Percentiles rank a stretch among this genome's conserved stretches.
Conservation (phyloP, 2,888 invertebrate species). For the Eilema caniola region DNA sequence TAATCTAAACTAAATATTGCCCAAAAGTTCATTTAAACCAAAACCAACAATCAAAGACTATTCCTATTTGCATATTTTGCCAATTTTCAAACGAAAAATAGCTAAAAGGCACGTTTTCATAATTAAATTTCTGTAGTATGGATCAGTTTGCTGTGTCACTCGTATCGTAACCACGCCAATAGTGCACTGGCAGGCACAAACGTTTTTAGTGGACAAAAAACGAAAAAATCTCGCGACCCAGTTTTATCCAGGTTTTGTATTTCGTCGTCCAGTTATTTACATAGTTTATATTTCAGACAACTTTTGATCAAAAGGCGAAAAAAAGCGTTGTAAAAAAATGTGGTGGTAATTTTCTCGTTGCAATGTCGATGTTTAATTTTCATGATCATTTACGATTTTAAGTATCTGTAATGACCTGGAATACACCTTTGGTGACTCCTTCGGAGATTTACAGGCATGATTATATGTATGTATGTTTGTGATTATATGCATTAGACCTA, state of each 20-base stretch:
- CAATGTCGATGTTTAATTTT: neutral
- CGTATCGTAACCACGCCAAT: slow-evolving; percentile 10
- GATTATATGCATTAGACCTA: too few species aligned
- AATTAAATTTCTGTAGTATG: neutral
- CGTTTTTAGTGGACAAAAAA: neutral
- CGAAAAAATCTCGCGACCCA: neutral
- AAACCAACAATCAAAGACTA: neutral
- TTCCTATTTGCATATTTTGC: neutral
- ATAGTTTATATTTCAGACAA: neutral
- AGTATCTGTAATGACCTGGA: too few species aligned
- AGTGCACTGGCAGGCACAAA: neutral
- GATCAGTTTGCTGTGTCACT: slow-evolving; percentile 3
- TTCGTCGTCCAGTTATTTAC: neutral
- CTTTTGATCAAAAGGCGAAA: neutral
- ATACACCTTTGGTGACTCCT: too few species aligned
- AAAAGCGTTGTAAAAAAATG: too few species aligned
- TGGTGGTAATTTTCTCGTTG: too few species aligned
- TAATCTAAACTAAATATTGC: neutral
- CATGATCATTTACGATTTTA: too few species aligned
- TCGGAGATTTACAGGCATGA: too few species aligned
- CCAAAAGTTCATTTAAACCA: neutral
- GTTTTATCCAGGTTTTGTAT: neutral
- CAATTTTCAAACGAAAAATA: neutral
- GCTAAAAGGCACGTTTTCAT: neutral
- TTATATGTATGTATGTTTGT: too few species aligned